Evolutionary conservation across 2,113 vertebrate species (phyloP).

Genomic region (Hemichromis elongatus): DNA sequence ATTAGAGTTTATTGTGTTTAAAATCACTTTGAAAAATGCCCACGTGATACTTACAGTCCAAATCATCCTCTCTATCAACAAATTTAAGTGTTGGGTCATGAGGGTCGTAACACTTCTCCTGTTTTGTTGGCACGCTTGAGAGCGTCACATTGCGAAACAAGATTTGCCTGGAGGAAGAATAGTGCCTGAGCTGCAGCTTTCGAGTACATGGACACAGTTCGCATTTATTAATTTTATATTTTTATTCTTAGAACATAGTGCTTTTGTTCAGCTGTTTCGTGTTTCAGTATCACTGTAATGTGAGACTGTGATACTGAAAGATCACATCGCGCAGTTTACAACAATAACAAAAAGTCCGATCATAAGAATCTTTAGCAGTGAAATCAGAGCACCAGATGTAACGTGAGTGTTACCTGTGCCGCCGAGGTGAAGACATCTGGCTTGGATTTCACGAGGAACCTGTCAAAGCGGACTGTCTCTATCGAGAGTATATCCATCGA

Average conservation of each 20-base stretch:
- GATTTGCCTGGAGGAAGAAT: too few species aligned
- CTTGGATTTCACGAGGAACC: accelerated
- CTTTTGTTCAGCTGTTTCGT: too few species aligned
- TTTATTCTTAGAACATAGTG: too few species aligned
- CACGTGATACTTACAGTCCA: neutral
- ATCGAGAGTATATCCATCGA: neutral
- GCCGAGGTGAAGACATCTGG: neutral
- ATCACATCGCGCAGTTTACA: too few species aligned
- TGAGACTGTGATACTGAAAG: too few species aligned
- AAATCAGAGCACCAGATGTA: too few species aligned
- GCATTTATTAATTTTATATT: too few species aligned
- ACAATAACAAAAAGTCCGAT: too few species aligned
- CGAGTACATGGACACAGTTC: too few species aligned
- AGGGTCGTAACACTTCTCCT: neutral
- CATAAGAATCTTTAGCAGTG: too few species aligned
- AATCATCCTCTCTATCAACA: neutral
- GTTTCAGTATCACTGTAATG: too few species aligned
- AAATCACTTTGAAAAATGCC: neutral
- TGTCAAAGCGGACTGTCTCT: neutral
- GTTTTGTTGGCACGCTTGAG: accelerated
- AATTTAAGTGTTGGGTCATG: neutral
- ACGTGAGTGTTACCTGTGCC: neutral
- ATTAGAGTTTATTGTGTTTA: neutral
- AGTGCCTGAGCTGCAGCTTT: too few species aligned
- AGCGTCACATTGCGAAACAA: neutral